Conservation (phyloP, 2,113 vertebrate species). For the Notiomystis cincta region DNA sequence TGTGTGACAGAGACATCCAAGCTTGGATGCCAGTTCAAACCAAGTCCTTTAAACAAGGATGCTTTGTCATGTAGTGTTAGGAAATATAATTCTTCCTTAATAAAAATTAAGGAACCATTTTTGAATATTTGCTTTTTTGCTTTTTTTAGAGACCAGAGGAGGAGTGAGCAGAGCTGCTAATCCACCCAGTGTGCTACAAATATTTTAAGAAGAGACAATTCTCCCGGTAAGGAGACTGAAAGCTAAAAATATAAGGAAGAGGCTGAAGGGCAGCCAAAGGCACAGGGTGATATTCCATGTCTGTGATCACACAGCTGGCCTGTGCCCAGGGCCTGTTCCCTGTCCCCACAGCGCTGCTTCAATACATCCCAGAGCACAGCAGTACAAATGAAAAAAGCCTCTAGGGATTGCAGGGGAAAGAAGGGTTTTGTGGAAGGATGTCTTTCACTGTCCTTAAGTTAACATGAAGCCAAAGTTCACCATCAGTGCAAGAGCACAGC, state of each 20-base stretch:
- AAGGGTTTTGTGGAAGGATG: not conserved
- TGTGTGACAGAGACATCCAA: not conserved
- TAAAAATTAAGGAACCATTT: not conserved
- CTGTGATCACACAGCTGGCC: not conserved
- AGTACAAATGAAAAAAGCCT: not conserved
- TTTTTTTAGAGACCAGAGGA: not conserved
- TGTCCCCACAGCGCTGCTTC: not conserved
- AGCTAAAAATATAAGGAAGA: slow-evolving; percentile 45
- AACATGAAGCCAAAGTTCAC: not conserved
- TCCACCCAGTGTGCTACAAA: not conserved
- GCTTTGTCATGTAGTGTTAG: not conserved
- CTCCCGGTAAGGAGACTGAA: not conserved
- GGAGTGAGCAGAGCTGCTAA: not conserved
- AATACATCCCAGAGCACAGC: not conserved
- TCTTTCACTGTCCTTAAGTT: not conserved
- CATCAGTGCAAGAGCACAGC: not conserved
- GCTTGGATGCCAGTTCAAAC: not conserved
- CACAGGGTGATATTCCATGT: not conserved
- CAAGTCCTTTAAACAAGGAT: not conserved
- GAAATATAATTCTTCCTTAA: not conserved
- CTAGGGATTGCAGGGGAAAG: not conserved
- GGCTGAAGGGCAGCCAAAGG: slow-evolving; percentile 33
- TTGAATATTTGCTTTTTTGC: not conserved
- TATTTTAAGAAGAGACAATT: not conserved
- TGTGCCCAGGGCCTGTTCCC: not conserved